A percentile compares a stretch with the other conserved stretches of the same genome.
Evolutionary conservation across 2,797 vertebrate species (phyloP).

Genomic region (Enteromius fasciolatus): DNA sequence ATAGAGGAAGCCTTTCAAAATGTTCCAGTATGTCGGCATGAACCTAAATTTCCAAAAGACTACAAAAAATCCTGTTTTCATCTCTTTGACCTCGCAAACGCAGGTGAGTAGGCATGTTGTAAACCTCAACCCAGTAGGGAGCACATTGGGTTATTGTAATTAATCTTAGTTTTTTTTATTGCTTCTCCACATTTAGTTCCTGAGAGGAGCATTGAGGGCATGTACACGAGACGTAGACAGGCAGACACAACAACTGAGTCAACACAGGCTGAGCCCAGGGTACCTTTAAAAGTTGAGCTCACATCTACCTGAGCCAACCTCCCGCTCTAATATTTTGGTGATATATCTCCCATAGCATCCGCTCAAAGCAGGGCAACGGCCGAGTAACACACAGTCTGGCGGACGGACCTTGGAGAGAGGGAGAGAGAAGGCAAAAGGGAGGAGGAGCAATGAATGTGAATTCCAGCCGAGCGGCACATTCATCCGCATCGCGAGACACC

Average conservation of each 20-base stretch:
- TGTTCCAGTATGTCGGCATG: not conserved
- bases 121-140: not conserved
- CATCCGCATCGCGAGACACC: slow-evolving; percentile 72
- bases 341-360: slow-evolving; percentile 37
- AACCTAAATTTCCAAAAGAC: not conserved
- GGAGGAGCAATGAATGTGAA: slow-evolving; percentile 69
- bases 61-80: not conserved
- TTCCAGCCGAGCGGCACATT: slow-evolving; percentile 66
- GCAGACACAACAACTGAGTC: slow-evolving; percentile 29
- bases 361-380: slow-evolving; percentile 25
- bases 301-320: slow-evolving; percentile 28
- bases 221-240: not conserved
- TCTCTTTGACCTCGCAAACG: not conserved
- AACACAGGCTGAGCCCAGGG: slow-evolving; percentile 26
- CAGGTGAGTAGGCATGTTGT: slow-evolving; percentile 6
- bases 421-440: slow-evolving; percentile 55
- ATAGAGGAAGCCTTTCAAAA: not conserved
- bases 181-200: slow-evolving; percentile 12
- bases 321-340: slow-evolving; percentile 25
- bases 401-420: slow-evolving; percentile 44
- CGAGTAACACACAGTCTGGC: slow-evolving; percentile 40
- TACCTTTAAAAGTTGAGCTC: slow-evolving; percentile 32
- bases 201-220: not conserved
- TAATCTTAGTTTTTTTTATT: not conserved
- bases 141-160: not conserved